Evolutionary conservation across 2,888 invertebrate species (phyloP).

Genomic region (Elegia similella): DNA sequence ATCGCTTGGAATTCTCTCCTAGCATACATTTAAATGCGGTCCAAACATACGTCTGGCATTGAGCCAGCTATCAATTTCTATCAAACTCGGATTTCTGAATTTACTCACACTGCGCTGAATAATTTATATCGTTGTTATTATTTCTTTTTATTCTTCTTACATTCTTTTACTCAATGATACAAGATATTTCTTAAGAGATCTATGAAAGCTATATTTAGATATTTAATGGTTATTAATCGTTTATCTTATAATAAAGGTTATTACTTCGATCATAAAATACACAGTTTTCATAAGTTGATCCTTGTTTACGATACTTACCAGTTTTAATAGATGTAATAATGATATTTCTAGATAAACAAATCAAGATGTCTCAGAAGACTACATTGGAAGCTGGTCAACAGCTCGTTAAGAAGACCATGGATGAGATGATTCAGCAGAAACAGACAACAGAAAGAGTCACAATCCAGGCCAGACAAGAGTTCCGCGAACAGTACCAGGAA

Average conservation of each 20-base stretch:
- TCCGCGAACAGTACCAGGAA: constrained; percentile 69
- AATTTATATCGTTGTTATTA: constrained; percentile 38
- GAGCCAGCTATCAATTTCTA: constrained; percentile 70
- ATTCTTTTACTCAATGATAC: constrained; percentile 11
- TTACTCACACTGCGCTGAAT: constrained; percentile 45
- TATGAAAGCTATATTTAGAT: background rate
- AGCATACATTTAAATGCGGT: constrained; percentile 68
- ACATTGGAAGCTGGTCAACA: constrained; percentile 71
- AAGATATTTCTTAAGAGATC: background rate
- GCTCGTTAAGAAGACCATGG: constrained; percentile 74
- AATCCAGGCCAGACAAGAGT: constrained; percentile 76
- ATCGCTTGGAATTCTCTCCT: constrained; percentile 47
- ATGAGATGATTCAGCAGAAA: constrained; percentile 64
- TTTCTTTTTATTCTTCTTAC: constrained; percentile 23
- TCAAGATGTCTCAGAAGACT: constrained; percentile 66
- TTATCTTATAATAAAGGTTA: background rate
- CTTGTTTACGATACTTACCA: background rate
- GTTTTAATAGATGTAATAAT: background rate
- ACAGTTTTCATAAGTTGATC: background rate
- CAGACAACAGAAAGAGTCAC: constrained; percentile 66
- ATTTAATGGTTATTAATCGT: background rate
- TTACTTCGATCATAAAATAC: constrained; percentile 1
- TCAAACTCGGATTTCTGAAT: constrained; percentile 55
- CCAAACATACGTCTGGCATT: constrained; percentile 61
- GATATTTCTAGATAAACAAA: constrained; percentile 42